Evolutionary conservation across 1,140 invertebrate species (phyloP).

Genomic region (Drosophila baimaii): DNA sequence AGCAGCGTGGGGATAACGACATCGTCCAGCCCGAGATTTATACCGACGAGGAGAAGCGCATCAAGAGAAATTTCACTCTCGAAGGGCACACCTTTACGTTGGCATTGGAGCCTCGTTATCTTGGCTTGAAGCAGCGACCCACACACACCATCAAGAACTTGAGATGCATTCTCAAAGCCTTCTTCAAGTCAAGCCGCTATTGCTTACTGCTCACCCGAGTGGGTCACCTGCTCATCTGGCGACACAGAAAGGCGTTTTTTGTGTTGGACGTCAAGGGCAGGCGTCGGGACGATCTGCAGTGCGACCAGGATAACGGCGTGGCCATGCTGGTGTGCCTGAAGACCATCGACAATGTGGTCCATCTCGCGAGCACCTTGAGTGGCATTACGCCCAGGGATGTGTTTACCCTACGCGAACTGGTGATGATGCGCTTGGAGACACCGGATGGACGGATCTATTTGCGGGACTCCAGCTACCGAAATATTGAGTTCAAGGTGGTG

Average conservation of each 20-base stretch:
- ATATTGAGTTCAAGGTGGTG: conserved; percentile 59
- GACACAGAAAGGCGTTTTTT: conserved; percentile 45
- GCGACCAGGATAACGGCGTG: conserved; percentile 27
- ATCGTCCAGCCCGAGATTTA: conserved; percentile 15
- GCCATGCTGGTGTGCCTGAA: conserved; percentile 64
- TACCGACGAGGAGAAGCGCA: conserved; percentile 25
- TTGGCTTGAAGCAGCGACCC: background rate
- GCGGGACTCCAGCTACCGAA: conserved; percentile 32
- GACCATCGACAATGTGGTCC: conserved; percentile 61
- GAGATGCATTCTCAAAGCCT: conserved; percentile 31
- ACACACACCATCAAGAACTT: conserved; percentile 53
- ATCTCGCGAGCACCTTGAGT: conserved; percentile 60
- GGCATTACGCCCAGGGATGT: conserved; percentile 22
- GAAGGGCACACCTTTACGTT: conserved; percentile 63
- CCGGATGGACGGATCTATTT: conserved; percentile 57
- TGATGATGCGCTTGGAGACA: conserved; percentile 56
- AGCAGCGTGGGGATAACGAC: no score
- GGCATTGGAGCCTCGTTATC: conserved; percentile 54
- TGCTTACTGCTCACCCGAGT: conserved; percentile 50
- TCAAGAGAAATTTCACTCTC: conserved; percentile 59
- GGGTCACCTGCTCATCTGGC: conserved; percentile 70
- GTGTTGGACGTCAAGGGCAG: conserved; percentile 65
- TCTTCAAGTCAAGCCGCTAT: conserved; percentile 58
- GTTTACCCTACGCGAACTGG: conserved; percentile 67
- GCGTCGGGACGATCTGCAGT: conserved; percentile 20